Evolutionary conservation across 1,140 invertebrate genomes (phyloP), one percentile per base, ranked within the genome.

Genomic region (Ceratosolen fusciceps): DNA sequence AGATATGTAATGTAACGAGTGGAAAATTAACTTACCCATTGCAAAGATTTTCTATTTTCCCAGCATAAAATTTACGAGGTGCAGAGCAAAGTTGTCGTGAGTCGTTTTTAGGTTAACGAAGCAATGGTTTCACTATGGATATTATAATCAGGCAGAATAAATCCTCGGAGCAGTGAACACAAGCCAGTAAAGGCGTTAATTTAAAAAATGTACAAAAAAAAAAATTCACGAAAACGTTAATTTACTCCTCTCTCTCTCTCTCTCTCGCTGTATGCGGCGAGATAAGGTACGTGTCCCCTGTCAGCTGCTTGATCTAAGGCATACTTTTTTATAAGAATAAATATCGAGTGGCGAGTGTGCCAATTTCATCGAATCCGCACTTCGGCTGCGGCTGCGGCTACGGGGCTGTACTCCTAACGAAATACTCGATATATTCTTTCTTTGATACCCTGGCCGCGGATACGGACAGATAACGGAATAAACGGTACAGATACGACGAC

Each of bases 11-110:
- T n/a, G n/a, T n/a, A n/a, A n/a, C n/a, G n/a, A n/a, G n/a, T n/a
- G n/a, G n/a, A n/a, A 60, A 58, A 58, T n/a, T 24, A 49, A 83
- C 87, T 87, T 71, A 88, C 87, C 87, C 87, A 88, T 88, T 82
- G 78, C 65, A 80, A 74, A 49, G 71, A 74, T 74, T 79, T 67
- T 65, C 26, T 52, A 73, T 21, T 56, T 65, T 16, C n/a, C 52
- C 3, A 73, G 60, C 77, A 79, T 73, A 67, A 79, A 79, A 54
- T 72, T 19, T 37, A 54, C 0, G 34, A 19, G 26, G 24, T 26
- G 37, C 10, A 9, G 21, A 67, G 74, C 24, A 21, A 9, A n/a
- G n/a, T n/a, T n/a, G n/a, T n/a, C n/a, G n/a, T n/a, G 68, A 68
- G 26, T 43, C 19, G 52, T 26, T 71, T 72, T 14, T 49, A 79